Evolutionary conservation across 2,888 invertebrate species (phyloP), one percentile per base, ranked within the genome.

Genomic region (Diplolepis rosae): DNA sequence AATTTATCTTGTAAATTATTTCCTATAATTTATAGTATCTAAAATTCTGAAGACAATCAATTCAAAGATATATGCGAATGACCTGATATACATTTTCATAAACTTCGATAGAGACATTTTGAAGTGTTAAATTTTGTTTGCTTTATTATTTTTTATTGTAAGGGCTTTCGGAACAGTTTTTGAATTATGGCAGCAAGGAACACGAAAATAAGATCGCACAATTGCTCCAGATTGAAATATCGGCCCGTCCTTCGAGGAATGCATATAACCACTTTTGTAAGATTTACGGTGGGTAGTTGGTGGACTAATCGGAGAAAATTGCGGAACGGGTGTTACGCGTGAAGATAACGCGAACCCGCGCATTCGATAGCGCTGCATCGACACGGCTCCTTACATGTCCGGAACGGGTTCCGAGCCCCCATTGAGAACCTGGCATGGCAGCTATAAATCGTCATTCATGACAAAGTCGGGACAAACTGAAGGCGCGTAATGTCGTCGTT

Each of bases 381-480:
- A 45, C 45, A 45, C 56, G 56, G 56, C 56, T 32, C 32, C 22
- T 27, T 61, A 61, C 56, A 30, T 13, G 39, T 42, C 48, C 51
- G 30, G 27, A 66, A 30, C 39, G 45, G 45, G 67, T 52, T 24
- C 30, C 24, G 61, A 69, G 52, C 13, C 61, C 61, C 69, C 69
- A 66, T 71, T 72, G 70, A 74, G 68, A 73, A 71, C 66, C 70
- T 61, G 72, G 74, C 66, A 72, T 48, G 70, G 48, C 74, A 69
- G 79, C 79, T 74, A 81, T 82, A 80, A 81, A 83, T 83, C 79
- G 81, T 82, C 81, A 80, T 80, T 80, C 80, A 76, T 83, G 82
- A 81, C 81, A 82, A 82, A 83, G 81, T 76, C 80, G 79, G 78
- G 80, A 80, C 78, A 66, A 72, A 69, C 71, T 71, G 69, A 15